Evolutionary conservation across 2,113 vertebrate species (phyloP), one percentile per base, ranked within the genome.

Genomic region (Notarius lentiginosus): DNA sequence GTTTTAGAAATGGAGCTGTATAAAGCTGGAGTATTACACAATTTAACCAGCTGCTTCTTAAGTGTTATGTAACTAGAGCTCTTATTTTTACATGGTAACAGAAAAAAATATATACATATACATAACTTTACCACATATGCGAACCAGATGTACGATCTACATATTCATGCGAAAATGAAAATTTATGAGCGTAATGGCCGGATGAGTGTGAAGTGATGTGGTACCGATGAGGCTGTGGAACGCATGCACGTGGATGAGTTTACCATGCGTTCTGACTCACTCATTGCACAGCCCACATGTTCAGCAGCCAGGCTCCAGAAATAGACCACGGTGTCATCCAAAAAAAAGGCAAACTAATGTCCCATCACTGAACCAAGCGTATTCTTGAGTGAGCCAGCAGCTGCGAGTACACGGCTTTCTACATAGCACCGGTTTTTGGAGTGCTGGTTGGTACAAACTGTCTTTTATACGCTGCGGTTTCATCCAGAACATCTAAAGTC

Each of bases 121-220:
- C 1, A 61, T 1, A 30, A 30, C 30, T 30, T 30, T 30, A 30
- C 24, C 81, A 56, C 86, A 86, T 53, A 61, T 88, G 86, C 72
- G 34, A 56, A 18, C 63, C 90, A 90, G 88, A 90, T 90, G 90
- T 72, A 60, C 18, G 56, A 88, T 60, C 61, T 82, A 61, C 88
- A 82, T 58, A 60, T 85, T 84, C 22, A 79, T 61, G 55, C 30
- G 20, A 7, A 81, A 77, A 87, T 85, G 58, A 83, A 85, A 55
- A 86, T 89, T 84, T 79, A 88, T 58, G 72, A 86, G 65, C 17
- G 27, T n/a, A 60, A 87, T 2, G 73, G 55, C 53, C 12, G 49
- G 47, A 56, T 30, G 82, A 73, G 60, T 55, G 63, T 73, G 41
- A 87, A 85, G 80, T 58, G 49, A 24, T 56, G 81, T 84, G 77